Evolutionary conservation across 1,140 invertebrate genomes (phyloP).

Genomic region (Euura saliciscinereae): DNA sequence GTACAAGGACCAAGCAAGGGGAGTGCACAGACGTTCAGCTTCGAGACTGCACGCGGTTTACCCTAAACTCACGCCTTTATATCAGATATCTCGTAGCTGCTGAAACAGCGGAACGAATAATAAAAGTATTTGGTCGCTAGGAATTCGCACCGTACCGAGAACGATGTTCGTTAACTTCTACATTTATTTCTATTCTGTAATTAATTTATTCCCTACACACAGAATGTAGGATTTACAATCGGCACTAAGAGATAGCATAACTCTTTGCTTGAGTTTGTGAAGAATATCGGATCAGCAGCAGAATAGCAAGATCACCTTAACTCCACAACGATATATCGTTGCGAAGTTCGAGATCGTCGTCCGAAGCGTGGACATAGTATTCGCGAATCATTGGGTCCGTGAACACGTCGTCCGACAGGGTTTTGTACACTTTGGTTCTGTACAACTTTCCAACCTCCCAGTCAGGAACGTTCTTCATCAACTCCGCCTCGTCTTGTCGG

Average conservation of each 20-base stretch:
- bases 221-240: neutral
- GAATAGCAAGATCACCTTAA: constrained; percentile 46
- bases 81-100: too few relatives aligned
- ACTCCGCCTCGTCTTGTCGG: constrained; percentile 80
- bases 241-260: neutral
- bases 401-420: constrained; percentile 59
- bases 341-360: constrained; percentile 60
- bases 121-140: too few relatives aligned
- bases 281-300: neutral
- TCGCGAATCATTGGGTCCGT: constrained; percentile 69
- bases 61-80: too few relatives aligned
- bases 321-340: constrained; percentile 60
- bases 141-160: too few relatives aligned
- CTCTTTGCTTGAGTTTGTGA: neutral
- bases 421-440: constrained; percentile 77
- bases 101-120: too few relatives aligned
- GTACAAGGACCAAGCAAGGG: too few relatives aligned
- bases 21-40: too few relatives aligned
- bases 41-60: too few relatives aligned
- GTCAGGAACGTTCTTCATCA: constrained; percentile 87
- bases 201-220: neutral
- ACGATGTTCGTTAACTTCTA: neutral
- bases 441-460: constrained; percentile 90
- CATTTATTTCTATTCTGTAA: neutral
- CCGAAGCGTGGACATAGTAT: constrained; percentile 71